phyloP scores from a whole-genome alignment of 2,113 vertebrate species.

The Spea bombifrons region DNA sequence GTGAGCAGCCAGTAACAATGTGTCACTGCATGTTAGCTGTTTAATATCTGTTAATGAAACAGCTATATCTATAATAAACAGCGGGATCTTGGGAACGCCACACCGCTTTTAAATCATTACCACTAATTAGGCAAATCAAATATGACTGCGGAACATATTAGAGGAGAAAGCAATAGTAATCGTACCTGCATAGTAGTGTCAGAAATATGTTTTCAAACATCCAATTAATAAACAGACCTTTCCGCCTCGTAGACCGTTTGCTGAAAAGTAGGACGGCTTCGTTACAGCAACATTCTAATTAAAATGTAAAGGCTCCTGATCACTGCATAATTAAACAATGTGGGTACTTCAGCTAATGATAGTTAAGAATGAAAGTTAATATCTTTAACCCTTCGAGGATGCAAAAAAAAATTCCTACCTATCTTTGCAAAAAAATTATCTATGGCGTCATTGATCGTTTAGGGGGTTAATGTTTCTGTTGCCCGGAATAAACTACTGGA shows the following conservation, averaged over 20 bases:
- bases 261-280: constrained; percentile 58
- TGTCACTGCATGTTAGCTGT: constrained; percentile 57
- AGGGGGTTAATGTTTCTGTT: constrained; percentile 19
- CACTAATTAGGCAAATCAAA: constrained; percentile 71
- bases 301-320: constrained; percentile 76
- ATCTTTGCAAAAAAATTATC: neutral
- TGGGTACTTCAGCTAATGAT: constrained; percentile 57
- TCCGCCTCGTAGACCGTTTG: constrained; percentile 54
- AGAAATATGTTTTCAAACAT: constrained; percentile 66
- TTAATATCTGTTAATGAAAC: constrained; percentile 64
- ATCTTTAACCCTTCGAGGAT: constrained; percentile 51
- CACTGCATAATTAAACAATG: constrained; percentile 71
- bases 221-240: constrained; percentile 70
- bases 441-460: neutral
- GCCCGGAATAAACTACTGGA: constrained; percentile 50
- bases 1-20: constrained; percentile 39
- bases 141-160: constrained; percentile 59
- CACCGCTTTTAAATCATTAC: constrained; percentile 69
- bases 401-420: neutral
- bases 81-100: constrained; percentile 60
- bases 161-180: constrained; percentile 55
- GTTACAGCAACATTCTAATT: constrained; percentile 68
- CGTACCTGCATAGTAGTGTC: constrained; percentile 60
- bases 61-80: constrained; percentile 56
- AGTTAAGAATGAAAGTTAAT: constrained; percentile 51